Percentiles rank a stretch among this genome's conserved stretches.
Evolutionary conservation across 1,140 invertebrate genomes (phyloP).

Genomic region (Macrotrachela quadricornifera): DNA sequence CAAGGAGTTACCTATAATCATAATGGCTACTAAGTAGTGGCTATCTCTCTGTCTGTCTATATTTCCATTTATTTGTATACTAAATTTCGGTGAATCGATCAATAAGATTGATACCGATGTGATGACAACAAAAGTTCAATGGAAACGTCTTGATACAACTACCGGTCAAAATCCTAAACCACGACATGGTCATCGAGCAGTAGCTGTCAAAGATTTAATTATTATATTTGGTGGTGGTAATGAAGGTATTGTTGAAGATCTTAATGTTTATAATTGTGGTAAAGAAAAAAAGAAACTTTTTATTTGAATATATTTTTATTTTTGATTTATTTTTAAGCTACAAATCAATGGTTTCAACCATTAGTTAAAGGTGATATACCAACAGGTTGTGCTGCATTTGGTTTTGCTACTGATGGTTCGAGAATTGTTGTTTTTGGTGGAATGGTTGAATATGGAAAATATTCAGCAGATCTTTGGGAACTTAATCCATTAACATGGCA

Average conservation of each 20-base stretch:
- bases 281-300: conserved; percentile 17
- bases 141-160: conserved; percentile 80
- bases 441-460: conserved; percentile 98
- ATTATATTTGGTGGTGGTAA: conserved; percentile 98
- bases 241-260: conserved; percentile 96
- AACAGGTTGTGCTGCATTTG: conserved; percentile 88
- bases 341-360: conserved; percentile 97
- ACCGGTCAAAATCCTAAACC: conserved; percentile 59
- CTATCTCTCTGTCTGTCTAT: no score
- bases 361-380: conserved; percentile 87
- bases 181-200: conserved; percentile 88
- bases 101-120: no score
- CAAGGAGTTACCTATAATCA: no score
- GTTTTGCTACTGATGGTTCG: conserved; percentile 75
- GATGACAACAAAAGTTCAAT: conserved; percentile 33
- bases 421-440: conserved; percentile 88
- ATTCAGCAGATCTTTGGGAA: conserved; percentile 92
- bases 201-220: conserved; percentile 95
- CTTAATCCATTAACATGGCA: conserved; percentile 87
- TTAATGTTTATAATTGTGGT: conserved; percentile 95
- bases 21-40: no score
- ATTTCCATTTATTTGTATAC: no score
- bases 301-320: conserved; percentile 5
- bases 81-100: no score
- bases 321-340: conserved; percentile 47